phyloP scores from a whole-genome alignment of 2,797 vertebrate genomes.

The Myotis daubentonii region DNA sequence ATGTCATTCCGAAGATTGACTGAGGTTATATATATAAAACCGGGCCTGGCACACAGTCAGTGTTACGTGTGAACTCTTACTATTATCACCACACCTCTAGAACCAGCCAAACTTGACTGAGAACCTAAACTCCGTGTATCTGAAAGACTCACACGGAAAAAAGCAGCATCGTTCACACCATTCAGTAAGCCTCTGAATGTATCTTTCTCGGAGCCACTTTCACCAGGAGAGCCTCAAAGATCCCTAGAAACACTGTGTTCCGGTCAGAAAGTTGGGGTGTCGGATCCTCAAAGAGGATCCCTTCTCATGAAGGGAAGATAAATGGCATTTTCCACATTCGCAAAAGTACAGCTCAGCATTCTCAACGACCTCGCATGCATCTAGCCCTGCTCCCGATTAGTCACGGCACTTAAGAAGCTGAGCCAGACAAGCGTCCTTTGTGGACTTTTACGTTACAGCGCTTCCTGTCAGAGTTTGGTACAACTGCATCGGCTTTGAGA shows the following conservation, averaged over 20 bases:
- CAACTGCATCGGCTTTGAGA: conserved; percentile 74
- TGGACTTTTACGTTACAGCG: conserved; percentile 57
- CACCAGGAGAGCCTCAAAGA: conserved; percentile 46
- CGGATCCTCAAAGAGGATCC: conserved; percentile 77
- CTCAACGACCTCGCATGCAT: conserved; percentile 65
- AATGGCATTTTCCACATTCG: conserved; percentile 78
- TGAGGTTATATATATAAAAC: not conserved
- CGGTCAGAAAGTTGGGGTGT: conserved; percentile 68
- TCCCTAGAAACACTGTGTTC: conserved; percentile 66
- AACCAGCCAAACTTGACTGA: not conserved
- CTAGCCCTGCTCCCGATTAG: conserved; percentile 71
- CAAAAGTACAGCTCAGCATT: conserved; percentile 73
- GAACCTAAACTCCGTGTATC: conserved; percentile 15
- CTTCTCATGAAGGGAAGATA: conserved; percentile 76
- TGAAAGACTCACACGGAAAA: not conserved
- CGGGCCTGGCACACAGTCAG: not conserved
- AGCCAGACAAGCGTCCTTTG: conserved; percentile 72
- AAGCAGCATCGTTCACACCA: not conserved
- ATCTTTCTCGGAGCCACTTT: conserved; percentile 38
- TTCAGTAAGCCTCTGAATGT: not conserved
- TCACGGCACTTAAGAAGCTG: conserved; percentile 58
- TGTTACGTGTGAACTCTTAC: not conserved
- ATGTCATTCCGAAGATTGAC: not conserved
- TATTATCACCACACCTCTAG: not conserved
- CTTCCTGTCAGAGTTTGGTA: conserved; percentile 67